A percentile compares a stretch with the other conserved stretches of the same genome.
These are phyloP conservation scores for Chaetogeoica ovagalla DNA, from an alignment of 2,888 invertebrate genomes.

Conservation along the genomic window DNA sequence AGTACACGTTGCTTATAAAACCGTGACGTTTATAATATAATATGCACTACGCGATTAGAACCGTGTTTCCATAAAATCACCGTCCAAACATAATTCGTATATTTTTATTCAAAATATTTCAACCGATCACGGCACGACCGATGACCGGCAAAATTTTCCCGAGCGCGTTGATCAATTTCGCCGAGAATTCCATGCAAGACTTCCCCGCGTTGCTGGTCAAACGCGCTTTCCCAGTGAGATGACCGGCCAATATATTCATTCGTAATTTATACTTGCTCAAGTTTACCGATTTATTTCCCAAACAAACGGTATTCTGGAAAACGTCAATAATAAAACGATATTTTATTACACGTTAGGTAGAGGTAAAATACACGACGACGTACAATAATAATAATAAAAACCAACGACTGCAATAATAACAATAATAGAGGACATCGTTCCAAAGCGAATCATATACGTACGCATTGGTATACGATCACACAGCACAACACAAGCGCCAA, in stretches of 20 bases:
- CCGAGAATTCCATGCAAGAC: slow-evolving; percentile 22
- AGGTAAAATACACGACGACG: background rate
- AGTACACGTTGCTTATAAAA: too few relatives aligned
- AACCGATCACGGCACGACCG: background rate
- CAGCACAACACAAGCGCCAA: too few relatives aligned
- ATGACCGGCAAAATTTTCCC: background rate
- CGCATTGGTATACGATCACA: too few relatives aligned
- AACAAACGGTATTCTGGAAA: slow-evolving; percentile 19
- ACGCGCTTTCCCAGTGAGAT: slow-evolving; percentile 2
- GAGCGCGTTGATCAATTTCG: background rate
- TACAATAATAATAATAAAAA: background rate
- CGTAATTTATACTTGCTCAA: slow-evolving; percentile 29
- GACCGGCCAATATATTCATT: slow-evolving; percentile 12
- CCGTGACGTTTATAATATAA: too few relatives aligned
- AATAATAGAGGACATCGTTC: too few relatives aligned
- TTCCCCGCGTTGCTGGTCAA: slow-evolving; percentile 18
- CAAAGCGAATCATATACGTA: too few relatives aligned
- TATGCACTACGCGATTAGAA: too few relatives aligned
- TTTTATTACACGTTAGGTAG: background rate
- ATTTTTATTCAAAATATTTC: background rate
- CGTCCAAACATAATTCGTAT: too few relatives aligned
- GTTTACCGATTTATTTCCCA: slow-evolving; percentile 23
- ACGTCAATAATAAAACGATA: background rate
- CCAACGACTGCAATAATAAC: background rate
- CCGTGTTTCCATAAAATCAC: too few relatives aligned